These are phyloP conservation scores for Diabrotica undecimpunctata DNA, from an alignment of 1,140 invertebrate species.

Conservation along the genomic window DNA sequence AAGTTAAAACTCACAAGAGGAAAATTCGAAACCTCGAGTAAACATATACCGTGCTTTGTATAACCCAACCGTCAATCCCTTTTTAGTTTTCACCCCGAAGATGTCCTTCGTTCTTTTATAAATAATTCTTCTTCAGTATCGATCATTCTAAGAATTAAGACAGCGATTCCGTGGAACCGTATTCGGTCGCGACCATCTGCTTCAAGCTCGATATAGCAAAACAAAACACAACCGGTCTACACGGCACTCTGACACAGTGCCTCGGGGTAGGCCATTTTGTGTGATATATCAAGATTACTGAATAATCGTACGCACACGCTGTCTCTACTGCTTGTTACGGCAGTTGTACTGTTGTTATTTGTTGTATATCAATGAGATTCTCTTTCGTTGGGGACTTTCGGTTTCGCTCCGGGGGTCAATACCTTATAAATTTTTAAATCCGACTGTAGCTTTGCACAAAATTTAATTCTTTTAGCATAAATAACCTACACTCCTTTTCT, in stretches of 20 bases:
- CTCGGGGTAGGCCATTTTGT: constrained; percentile 1
- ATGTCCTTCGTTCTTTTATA: neutral
- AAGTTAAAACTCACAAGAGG: too few species aligned
- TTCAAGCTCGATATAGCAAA: neutral
- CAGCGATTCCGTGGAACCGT: neutral
- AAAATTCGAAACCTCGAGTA: too few species aligned
- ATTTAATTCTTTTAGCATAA: too few species aligned
- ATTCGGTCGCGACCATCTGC: neutral
- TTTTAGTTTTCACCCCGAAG: neutral
- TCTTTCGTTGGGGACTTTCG: neutral
- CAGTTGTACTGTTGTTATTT: neutral
- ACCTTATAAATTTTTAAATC: neutral
- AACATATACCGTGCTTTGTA: too few species aligned
- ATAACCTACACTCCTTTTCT: too few species aligned
- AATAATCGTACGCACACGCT: neutral
- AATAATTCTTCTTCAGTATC: constrained; percentile 1
- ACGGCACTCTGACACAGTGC: neutral
- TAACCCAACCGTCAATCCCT: neutral
- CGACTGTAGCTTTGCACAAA: too few species aligned
- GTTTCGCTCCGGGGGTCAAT: neutral
- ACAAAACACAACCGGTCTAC: constrained; percentile 1
- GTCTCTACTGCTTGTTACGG: neutral
- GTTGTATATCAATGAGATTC: constrained; percentile 1
- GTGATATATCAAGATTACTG: neutral
- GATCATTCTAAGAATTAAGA: constrained; percentile 1